Conservation (phyloP, 2,888 invertebrate genomes). For the Philhelius pedissequus region DNA sequence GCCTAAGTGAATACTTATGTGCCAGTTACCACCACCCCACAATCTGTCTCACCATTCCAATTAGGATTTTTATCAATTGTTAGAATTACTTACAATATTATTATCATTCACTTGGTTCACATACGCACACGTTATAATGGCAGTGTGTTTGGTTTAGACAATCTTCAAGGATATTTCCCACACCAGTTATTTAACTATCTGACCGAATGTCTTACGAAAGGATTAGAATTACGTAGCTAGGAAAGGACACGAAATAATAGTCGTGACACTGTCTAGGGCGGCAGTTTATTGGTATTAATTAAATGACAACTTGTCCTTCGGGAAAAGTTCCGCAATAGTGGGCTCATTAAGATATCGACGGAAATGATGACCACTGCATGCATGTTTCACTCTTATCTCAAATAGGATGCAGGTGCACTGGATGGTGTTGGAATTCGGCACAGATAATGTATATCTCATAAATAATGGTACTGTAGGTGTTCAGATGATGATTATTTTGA, state of each 20-base stretch:
- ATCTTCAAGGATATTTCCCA: conserved; percentile 7
- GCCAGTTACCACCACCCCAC: conserved; percentile 43
- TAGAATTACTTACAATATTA: conserved; percentile 48
- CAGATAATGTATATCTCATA: too few relatives aligned
- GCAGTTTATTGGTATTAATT: conserved; percentile 48
- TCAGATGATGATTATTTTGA: too few relatives aligned
- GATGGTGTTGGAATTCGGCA: too few relatives aligned
- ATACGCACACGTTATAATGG: background rate
- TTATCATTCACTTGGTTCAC: background rate
- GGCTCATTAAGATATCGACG: background rate
- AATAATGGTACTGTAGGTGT: too few relatives aligned
- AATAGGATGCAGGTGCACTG: background rate
- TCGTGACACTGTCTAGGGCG: background rate
- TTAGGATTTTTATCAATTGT: conserved; percentile 68
- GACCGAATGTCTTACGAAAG: conserved; percentile 1
- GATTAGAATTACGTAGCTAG: background rate
- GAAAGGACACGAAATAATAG: background rate
- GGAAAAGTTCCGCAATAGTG: background rate
- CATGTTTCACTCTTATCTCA: background rate
- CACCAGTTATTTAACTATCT: conserved; percentile 15
- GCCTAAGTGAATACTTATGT: conserved; percentile 60
- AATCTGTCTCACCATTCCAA: too few relatives aligned
- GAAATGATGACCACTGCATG: background rate
- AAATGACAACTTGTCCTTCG: background rate
- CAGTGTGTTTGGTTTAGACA: background rate